A percentile compares a stretch with the other conserved stretches of the same genome.
These are phyloP conservation scores for Sebastes elongatus DNA, from an alignment of 2,797 vertebrate species.

Conservation along the genomic window DNA sequence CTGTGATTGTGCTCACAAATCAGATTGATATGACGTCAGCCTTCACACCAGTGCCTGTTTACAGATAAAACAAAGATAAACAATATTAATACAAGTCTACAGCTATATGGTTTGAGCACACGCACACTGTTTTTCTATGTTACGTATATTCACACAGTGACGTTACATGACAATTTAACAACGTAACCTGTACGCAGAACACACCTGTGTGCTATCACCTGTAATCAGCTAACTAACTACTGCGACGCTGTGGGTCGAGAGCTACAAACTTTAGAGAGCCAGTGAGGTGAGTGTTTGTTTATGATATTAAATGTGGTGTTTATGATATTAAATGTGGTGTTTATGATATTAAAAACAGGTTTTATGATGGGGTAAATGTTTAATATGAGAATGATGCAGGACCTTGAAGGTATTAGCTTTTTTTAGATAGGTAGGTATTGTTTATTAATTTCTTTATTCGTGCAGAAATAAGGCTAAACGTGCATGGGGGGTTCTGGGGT, in stretches of 20 bases:
- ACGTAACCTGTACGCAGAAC: neutral
- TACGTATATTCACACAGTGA: neutral
- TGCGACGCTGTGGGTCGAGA: no score
- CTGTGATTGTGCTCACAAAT: slow-evolving; percentile 34
- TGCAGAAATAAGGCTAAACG: no score
- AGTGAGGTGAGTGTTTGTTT: no score
- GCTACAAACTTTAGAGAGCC: neutral
- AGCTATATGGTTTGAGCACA: neutral
- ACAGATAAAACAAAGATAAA: slow-evolving; percentile 4
- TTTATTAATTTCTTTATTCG: no score
- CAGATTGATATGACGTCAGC: slow-evolving; percentile 32
- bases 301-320: no score
- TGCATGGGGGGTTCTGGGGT: no score
- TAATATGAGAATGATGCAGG: neutral
- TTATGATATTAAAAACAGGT: neutral
- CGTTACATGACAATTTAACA: neutral
- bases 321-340: neutral
- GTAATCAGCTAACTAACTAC: neutral
- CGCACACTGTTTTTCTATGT: neutral
- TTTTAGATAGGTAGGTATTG: neutral
- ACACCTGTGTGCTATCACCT: rapidly evolving
- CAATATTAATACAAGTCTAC: neutral
- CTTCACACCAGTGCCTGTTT: slow-evolving; percentile 14
- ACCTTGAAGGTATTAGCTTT: neutral
- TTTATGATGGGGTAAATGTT: neutral